Evolutionary conservation across 2,113 vertebrate genomes (phyloP).

Genomic region (Pseudopodoces humilis): DNA sequence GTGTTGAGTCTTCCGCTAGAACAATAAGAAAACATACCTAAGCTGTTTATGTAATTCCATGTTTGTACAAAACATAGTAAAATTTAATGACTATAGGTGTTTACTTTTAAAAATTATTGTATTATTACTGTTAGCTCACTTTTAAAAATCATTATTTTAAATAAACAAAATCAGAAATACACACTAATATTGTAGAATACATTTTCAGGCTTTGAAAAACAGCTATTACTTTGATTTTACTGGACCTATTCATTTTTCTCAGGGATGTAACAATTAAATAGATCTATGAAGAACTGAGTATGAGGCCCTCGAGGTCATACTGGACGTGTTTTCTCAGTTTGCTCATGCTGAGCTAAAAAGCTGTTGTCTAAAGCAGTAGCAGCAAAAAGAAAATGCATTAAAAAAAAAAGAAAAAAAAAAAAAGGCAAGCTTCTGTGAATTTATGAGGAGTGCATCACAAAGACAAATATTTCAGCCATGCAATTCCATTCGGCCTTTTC

Average conservation of each 20-base stretch:
- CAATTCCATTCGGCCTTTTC: constrained; percentile 87
- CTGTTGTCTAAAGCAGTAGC: constrained; percentile 77
- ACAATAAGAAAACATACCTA: background rate
- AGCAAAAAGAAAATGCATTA: constrained; percentile 77
- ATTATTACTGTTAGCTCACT: background rate
- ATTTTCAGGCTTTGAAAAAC: constrained; percentile 19
- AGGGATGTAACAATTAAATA: constrained; percentile 71
- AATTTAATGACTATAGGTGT: background rate
- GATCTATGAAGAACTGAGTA: constrained; percentile 62
- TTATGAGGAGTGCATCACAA: constrained; percentile 85
- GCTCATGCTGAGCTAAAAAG: constrained; percentile 78
- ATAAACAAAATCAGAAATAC: background rate
- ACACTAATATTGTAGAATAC: background rate
- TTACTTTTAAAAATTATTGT: background rate
- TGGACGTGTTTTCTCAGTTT: constrained; percentile 75
- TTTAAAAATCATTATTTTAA: background rate
- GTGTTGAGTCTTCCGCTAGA: constrained; percentile 36
- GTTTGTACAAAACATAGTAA: background rate
- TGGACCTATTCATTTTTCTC: constrained; percentile 57
- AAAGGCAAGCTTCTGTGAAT: constrained; percentile 75
- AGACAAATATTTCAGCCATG: constrained; percentile 89
- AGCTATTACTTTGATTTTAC: constrained; percentile 8
- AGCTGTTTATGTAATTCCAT: background rate
- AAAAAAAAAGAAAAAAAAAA: constrained; percentile 63
- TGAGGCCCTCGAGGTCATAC: constrained; percentile 68